Percentiles rank a stretch among this genome's conserved stretches.
Evolutionary conservation across 2,888 invertebrate species (phyloP).

Genomic region (Stenodema calcarata): DNA sequence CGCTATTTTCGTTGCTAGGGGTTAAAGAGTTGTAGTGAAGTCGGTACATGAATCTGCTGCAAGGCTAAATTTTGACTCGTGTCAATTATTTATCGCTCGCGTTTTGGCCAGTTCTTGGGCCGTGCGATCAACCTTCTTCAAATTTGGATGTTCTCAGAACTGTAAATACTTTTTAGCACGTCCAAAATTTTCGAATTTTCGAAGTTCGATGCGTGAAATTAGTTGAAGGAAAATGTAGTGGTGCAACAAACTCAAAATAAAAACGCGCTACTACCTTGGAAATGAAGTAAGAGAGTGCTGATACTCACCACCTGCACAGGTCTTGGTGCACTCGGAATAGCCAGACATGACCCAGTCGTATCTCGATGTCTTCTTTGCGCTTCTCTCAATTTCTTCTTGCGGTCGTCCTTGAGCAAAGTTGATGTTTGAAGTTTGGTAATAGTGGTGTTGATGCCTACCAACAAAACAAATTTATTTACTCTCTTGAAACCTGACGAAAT

Average conservation of each 20-base stretch:
- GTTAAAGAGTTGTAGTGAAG: too few species aligned
- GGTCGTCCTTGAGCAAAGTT: conserved; percentile 5
- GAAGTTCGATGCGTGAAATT: too few species aligned
- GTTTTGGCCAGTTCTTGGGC: too few species aligned
- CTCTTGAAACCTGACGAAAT: neutral
- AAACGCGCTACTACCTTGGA: neutral
- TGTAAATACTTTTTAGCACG: too few species aligned
- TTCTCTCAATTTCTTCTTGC: conserved; percentile 15
- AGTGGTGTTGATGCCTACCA: neutral
- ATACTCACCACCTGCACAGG: conserved; percentile 32
- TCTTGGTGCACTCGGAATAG: conserved; percentile 20
- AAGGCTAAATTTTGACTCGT: too few species aligned
- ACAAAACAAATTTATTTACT: neutral
- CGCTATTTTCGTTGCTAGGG: too few species aligned
- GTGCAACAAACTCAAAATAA: neutral
- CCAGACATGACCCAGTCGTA: conserved; percentile 23
- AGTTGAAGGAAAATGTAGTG: neutral
- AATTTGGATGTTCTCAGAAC: too few species aligned
- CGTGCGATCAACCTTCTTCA: too few species aligned
- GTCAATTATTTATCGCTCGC: too few species aligned
- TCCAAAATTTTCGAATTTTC: too few species aligned
- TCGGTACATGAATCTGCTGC: too few species aligned
- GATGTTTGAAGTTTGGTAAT: neutral
- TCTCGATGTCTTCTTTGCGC: neutral
- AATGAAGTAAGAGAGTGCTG: too few species aligned